These are phyloP conservation scores for Lindbergichthys nudifrons DNA, from an alignment of 2,797 vertebrate species.

Conservation along the genomic window DNA sequence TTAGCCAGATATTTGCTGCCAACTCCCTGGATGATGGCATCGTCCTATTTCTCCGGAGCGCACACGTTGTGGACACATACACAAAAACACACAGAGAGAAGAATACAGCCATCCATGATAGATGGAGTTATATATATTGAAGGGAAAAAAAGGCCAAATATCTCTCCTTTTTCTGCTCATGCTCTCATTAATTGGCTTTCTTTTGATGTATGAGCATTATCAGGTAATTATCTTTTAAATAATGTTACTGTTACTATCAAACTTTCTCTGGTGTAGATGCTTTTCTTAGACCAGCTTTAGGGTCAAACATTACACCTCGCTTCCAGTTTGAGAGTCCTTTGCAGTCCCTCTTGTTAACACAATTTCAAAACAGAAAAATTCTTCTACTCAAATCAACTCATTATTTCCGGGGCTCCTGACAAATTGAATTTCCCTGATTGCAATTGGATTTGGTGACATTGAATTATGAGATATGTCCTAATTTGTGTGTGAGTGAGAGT, in stretches of 20 bases:
- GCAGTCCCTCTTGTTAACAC: conserved; percentile 56
- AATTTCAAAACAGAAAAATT: conserved; percentile 58
- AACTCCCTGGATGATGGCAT: conserved; percentile 70
- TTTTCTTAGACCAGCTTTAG: conserved; percentile 65
- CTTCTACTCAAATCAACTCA: conserved; percentile 71
- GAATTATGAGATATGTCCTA: conserved; percentile 86
- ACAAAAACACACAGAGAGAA: conserved; percentile 14
- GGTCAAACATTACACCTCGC: conserved; percentile 40
- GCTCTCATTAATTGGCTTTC: neutral
- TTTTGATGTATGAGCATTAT: conserved; percentile 12
- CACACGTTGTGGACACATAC: conserved; percentile 31
- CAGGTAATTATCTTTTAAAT: conserved; percentile 51
- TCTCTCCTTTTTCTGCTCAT: neutral
- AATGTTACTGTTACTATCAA: conserved; percentile 54
- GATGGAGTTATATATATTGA: conserved; percentile 1
- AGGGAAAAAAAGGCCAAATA: neutral
- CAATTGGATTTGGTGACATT: conserved; percentile 86
- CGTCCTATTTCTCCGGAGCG: conserved; percentile 48
- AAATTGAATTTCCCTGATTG: conserved; percentile 87
- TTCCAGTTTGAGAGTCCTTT: conserved; percentile 26
- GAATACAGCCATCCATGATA: neutral
- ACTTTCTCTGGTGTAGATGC: conserved; percentile 24
- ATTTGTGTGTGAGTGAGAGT: conserved; percentile 56
- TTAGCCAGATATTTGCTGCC: conserved; percentile 79
- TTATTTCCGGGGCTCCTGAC: conserved; percentile 75